phyloP scores from a whole-genome alignment of 37 sponge, comb jelly and placozoan genomes.

The Chondrilla cf. caribensis region DNA sequence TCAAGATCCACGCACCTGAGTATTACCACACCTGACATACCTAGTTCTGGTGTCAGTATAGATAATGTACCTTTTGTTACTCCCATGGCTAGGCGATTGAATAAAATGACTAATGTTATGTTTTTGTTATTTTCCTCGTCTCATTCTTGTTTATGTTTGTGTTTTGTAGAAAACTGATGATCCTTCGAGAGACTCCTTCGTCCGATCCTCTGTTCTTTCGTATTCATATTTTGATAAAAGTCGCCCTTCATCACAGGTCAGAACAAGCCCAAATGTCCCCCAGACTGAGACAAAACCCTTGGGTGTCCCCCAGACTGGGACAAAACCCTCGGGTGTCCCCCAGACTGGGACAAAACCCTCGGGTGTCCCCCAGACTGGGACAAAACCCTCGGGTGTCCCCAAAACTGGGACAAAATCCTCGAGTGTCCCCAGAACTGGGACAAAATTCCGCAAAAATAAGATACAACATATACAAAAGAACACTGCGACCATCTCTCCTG shows the following conservation, averaged over 20 bases:
- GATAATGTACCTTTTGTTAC: too few species aligned
- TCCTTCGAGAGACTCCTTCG: neutral
- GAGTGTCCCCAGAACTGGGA: too few species aligned
- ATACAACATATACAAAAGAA: neutral
- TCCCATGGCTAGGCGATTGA: too few species aligned
- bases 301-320: neutral
- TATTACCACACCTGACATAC: too few species aligned
- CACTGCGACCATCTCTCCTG: neutral
- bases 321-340: neutral
- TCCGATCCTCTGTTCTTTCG: neutral
- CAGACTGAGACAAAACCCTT: neutral
- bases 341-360: neutral
- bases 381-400: neutral
- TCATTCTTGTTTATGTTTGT: neutral
- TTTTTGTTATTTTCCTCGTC: too few species aligned
- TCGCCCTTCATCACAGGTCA: neutral
- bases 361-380: neutral
- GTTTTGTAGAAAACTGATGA: constrained; percentile 10
- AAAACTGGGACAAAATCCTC: too few species aligned
- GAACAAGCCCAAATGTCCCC: neutral
- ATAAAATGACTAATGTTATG: too few species aligned
- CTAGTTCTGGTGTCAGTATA: too few species aligned
- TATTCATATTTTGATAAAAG: constrained; percentile 2
- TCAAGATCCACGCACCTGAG: constrained; percentile 70
- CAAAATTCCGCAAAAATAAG: neutral